Base-by-base conservation (phyloP, 1,140 invertebrate genomes). In the Lepidostoma basale region DNA sequence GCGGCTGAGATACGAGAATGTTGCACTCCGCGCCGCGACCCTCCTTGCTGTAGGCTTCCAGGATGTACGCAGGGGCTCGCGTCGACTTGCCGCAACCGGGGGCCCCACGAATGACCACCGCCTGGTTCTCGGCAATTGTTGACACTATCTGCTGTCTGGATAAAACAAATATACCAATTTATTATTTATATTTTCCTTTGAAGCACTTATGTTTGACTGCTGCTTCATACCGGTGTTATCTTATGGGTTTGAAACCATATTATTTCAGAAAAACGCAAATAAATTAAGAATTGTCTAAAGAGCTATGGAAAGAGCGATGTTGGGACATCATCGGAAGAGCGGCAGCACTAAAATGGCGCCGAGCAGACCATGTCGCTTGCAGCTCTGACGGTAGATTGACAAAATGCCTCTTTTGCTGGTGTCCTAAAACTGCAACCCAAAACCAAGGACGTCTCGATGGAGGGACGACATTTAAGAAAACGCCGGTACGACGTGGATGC, bases 1-100 rank as follows among this genome's bases (percentile, higher is more conserved):
- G 84, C 0, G 97, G 97, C 79, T 97, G 92, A 0, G 95, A 96
- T 16, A 97, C 87, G 0, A 83, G 74, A 0, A 75, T 76, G 0
- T 75, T 64, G 40, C 67, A 68, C n/a, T 40, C 10, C 0, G 76
- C 75, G 0, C 62, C 52, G 1, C 66, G 59, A 0, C 76, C 71
- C 4, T 49, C 74, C 1, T 72, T 20, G 10, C n/a, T 58, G 12
- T 39, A 59, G 16, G 44, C 62, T 4, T 74, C 60, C 22, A 83
- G 54, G 0, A 81, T 69, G 3, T 75, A 75, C 0, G 76, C 74
- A 0, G 81, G 81, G 0, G 74, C 79, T 0, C 80, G 74, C 1
- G 78, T 82, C 0, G 81, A 83, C 59, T 83, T 83, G 0, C 81
- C 81, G 59, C 81, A 82, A 0, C 81, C 81, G 0, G 81, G 80